These are phyloP conservation scores for Stenodema calcarata DNA, from an alignment of 2,888 invertebrate genomes.

Conservation along the genomic window DNA sequence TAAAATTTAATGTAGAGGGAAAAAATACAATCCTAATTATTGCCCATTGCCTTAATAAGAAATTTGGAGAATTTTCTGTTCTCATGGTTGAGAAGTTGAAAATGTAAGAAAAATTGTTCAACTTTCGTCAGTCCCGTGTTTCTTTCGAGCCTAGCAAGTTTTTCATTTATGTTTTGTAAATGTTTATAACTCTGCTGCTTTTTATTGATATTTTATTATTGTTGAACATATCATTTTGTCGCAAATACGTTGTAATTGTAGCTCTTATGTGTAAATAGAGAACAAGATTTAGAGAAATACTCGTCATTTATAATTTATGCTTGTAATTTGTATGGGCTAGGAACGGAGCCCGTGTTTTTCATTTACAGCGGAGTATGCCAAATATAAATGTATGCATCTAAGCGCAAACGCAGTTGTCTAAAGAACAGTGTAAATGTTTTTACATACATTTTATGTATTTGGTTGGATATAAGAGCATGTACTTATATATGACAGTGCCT, in stretches of 20 bases:
- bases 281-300: background rate
- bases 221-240: slow-evolving; percentile 40
- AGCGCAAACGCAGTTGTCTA: background rate
- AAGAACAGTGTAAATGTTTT: slow-evolving; percentile 24
- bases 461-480: slow-evolving; percentile 25
- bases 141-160: slow-evolving; percentile 38
- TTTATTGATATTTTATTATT: slow-evolving; percentile 44
- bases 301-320: slow-evolving; percentile 13
- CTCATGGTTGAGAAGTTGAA: background rate
- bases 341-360: background rate
- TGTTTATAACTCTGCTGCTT: slow-evolving; percentile 53
- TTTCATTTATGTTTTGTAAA: slow-evolving; percentile 54
- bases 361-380: slow-evolving; percentile 54
- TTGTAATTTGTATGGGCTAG: slow-evolving; percentile 1
- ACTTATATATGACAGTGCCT: slow-evolving; percentile 53
- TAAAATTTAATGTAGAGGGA: background rate
- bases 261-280: background rate
- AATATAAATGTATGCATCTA: slow-evolving; percentile 44
- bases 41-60: slow-evolving; percentile 30
- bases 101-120: background rate
- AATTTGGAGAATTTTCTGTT: background rate
- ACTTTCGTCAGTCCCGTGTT: background rate
- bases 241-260: background rate
- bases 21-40: slow-evolving; percentile 24
- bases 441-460: slow-evolving; percentile 10